Evolutionary conservation across 2,113 vertebrate genomes (phyloP).

Genomic region (Dryoscopus gambensis): DNA sequence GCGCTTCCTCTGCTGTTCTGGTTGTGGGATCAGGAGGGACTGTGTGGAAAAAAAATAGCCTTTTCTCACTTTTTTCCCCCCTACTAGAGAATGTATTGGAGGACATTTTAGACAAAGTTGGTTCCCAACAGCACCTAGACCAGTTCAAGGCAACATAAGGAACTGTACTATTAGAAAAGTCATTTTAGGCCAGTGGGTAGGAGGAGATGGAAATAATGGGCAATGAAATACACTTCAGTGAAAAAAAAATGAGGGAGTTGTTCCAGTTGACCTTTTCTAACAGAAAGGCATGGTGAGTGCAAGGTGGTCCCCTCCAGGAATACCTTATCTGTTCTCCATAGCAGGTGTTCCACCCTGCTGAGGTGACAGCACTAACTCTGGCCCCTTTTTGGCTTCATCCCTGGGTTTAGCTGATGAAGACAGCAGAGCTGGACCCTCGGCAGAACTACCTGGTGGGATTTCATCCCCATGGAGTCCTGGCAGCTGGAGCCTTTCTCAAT

Average conservation of each 20-base stretch:
- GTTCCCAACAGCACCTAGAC: neutral
- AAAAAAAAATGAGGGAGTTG: neutral
- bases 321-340: neutral
- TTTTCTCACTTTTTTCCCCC: accelerated
- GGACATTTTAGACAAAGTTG: neutral
- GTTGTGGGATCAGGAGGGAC: neutral
- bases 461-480: slow-evolving; percentile 90
- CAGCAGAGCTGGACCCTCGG: slow-evolving; percentile 81
- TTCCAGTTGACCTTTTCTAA: neutral
- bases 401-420: slow-evolving; percentile 85
- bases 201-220: neutral
- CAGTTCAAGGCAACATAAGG: neutral
- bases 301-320: neutral
- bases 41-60: neutral
- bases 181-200: neutral
- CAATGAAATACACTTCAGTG: neutral
- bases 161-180: neutral
- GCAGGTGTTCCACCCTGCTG: neutral
- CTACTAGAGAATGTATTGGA: neutral
- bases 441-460: slow-evolving; percentile 89
- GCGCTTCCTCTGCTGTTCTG: neutral
- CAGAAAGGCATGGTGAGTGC: accelerated
- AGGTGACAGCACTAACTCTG: neutral
- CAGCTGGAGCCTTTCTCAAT: slow-evolving; percentile 83
- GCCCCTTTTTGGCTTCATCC: neutral